Conservation (phyloP, 1,140 invertebrate species). For the Trichoplusia ni region DNA sequence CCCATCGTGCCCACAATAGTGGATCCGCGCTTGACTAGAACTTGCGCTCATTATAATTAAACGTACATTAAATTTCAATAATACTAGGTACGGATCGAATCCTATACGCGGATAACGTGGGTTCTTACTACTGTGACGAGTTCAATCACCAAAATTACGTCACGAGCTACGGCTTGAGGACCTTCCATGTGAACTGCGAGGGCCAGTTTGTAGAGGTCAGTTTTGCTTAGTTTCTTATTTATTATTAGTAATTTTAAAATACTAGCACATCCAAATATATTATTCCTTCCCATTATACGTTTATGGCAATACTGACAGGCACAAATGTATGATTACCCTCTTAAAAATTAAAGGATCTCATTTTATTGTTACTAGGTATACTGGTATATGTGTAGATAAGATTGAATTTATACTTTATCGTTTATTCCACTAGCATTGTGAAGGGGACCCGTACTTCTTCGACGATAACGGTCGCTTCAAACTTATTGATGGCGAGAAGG, state of each 20-base stretch:
- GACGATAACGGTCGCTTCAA: conserved; percentile 56
- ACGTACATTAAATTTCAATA: conserved; percentile 5
- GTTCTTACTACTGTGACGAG: conserved; percentile 54
- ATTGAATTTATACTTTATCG: neutral
- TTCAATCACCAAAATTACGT: conserved; percentile 61
- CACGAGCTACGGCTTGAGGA: conserved; percentile 46
- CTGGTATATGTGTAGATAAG: neutral
- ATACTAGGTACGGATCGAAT: conserved; percentile 53
- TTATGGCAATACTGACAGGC: too few species aligned
- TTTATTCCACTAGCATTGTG: neutral
- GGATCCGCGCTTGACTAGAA: neutral
- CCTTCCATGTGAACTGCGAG: conserved; percentile 57
- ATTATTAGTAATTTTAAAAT: too few species aligned
- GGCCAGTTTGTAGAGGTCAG: conserved; percentile 52
- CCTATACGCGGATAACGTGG: conserved; percentile 50
- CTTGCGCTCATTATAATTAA: neutral
- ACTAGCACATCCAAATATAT: too few species aligned
- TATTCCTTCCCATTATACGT: too few species aligned
- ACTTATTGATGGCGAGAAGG: conserved; percentile 44
- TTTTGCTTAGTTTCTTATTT: too few species aligned
- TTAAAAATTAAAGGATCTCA: too few species aligned
- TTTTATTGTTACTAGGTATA: too few species aligned
- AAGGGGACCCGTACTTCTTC: conserved; percentile 47
- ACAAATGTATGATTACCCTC: too few species aligned
- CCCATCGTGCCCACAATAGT: too few species aligned